Evolutionary conservation across 2,113 vertebrate genomes (phyloP).

Genomic region (Leucopsar rothschildi): DNA sequence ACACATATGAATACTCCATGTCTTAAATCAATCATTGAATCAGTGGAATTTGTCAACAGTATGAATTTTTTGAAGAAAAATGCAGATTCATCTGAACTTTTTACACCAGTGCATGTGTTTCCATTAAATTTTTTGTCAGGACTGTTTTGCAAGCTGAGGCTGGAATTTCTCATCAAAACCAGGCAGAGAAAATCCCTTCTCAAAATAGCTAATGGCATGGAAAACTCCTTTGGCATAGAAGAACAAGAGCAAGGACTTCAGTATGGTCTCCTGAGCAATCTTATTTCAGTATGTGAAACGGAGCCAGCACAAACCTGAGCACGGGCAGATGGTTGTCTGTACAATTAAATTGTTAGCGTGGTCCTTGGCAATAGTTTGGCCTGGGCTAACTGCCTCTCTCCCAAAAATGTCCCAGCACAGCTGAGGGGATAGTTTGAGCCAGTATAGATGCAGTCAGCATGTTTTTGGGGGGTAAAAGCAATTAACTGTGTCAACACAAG

Average conservation of each 20-base stretch:
- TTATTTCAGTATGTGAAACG: constrained; percentile 3
- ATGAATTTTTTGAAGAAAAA: constrained; percentile 31
- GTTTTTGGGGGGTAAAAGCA: constrained; percentile 42
- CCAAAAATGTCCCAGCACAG: constrained; percentile 10
- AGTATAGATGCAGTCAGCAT: constrained; percentile 55
- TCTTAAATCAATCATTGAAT: constrained; percentile 19
- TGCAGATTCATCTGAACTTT: constrained; percentile 38
- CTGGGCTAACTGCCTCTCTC: constrained; percentile 13
- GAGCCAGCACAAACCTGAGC: constrained; percentile 35
- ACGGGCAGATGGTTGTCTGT: not conserved
- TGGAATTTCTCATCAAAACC: constrained; percentile 51
- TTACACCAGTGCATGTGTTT: constrained; percentile 35
- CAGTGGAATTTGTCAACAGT: constrained; percentile 16
- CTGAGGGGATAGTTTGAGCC: constrained; percentile 34
- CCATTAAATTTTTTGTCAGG: constrained; percentile 24
- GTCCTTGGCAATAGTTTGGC: constrained; percentile 30
- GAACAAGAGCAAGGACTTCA: not conserved
- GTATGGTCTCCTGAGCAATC: constrained; percentile 8
- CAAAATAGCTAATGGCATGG: constrained; percentile 25
- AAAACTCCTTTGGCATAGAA: constrained; percentile 21
- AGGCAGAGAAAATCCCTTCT: constrained; percentile 29
- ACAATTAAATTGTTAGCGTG: not conserved
- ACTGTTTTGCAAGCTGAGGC: not conserved
- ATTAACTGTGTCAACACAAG: constrained; percentile 61
- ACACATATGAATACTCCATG: not conserved